Conservation (phyloP, 2,797 vertebrate genomes). For the Pangasius mekongensis region DNA sequence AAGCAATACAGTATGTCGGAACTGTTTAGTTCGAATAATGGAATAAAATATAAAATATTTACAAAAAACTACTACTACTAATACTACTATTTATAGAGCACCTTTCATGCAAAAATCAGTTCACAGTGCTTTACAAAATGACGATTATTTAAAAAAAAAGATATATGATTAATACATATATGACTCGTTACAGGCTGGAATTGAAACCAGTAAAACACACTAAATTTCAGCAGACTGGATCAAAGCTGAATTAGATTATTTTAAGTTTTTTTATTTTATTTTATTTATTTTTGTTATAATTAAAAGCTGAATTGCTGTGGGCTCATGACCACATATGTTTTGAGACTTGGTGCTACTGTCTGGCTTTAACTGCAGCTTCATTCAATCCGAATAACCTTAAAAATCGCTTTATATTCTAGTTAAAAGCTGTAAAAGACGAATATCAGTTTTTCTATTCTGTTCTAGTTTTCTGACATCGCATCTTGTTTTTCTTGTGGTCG, state of each 20-base stretch:
- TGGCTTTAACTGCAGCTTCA: too few relatives aligned
- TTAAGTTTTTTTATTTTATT: neutral
- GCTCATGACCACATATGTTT: constrained; percentile 68
- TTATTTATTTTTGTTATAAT: neutral
- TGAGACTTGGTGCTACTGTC: constrained; percentile 56
- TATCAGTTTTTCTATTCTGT: constrained; percentile 25
- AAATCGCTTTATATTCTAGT: neutral
- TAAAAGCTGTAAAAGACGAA: neutral
- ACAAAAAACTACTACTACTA: neutral
- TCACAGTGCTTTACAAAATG: neutral
- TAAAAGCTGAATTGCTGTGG: constrained; percentile 68
- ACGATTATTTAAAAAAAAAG: neutral
- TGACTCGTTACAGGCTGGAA: neutral
- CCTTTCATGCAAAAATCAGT: neutral
- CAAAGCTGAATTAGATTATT: neutral
- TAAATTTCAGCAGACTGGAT: neutral
- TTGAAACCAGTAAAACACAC: neutral
- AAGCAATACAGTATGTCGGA: neutral
- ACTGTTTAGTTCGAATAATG: neutral
- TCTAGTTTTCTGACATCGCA: constrained; percentile 19
- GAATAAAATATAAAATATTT: neutral
- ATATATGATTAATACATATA: neutral
- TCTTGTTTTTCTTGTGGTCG: constrained; percentile 17
- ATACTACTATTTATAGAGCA: neutral
- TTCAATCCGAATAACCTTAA: neutral